Percentiles rank a stretch among this genome's conserved stretches.
These are phyloP conservation scores for Heliconius melpomene DNA, from an alignment of 1,140 invertebrate species.

Conservation along the genomic window DNA sequence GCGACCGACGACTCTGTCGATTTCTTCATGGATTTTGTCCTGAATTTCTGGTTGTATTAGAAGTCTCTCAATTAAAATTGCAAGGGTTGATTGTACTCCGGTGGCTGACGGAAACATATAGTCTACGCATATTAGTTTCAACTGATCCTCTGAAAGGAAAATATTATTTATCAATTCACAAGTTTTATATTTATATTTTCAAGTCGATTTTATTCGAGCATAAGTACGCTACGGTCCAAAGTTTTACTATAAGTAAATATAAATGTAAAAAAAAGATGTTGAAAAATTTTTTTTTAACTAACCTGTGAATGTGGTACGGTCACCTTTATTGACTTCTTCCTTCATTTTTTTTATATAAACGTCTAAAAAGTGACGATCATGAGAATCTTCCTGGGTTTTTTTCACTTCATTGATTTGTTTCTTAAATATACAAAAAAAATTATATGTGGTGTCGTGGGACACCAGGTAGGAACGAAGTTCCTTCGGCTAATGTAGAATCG, in stretches of 20 bases:
- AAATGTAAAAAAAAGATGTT: background rate
- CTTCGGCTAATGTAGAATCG: too few species aligned
- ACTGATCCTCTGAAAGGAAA: constrained; percentile 79
- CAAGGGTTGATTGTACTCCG: constrained; percentile 67
- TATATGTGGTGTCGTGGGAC: too few species aligned
- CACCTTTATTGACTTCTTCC: constrained; percentile 50
- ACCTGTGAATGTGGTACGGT: constrained; percentile 67
- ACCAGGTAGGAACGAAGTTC: too few species aligned
- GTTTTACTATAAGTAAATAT: too few species aligned
- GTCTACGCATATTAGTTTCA: constrained; percentile 82
- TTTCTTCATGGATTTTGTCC: constrained; percentile 84
- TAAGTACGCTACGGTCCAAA: too few species aligned
- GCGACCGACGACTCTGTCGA: constrained; percentile 86
- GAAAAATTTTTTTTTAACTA: background rate
- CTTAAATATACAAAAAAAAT: constrained; percentile 50
- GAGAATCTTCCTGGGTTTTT: constrained; percentile 65
- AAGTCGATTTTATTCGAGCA: too few species aligned
- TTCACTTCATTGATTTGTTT: constrained; percentile 68
- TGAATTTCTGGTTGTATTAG: constrained; percentile 85
- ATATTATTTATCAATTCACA: background rate
- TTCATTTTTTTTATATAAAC: constrained; percentile 80
- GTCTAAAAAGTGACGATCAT: constrained; percentile 80
- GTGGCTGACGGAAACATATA: constrained; percentile 82
- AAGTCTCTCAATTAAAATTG: constrained; percentile 83
- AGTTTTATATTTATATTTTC: background rate